phyloP scores from a whole-genome alignment of 2,888 invertebrate genomes.

The Drosophila bunnanda region DNA sequence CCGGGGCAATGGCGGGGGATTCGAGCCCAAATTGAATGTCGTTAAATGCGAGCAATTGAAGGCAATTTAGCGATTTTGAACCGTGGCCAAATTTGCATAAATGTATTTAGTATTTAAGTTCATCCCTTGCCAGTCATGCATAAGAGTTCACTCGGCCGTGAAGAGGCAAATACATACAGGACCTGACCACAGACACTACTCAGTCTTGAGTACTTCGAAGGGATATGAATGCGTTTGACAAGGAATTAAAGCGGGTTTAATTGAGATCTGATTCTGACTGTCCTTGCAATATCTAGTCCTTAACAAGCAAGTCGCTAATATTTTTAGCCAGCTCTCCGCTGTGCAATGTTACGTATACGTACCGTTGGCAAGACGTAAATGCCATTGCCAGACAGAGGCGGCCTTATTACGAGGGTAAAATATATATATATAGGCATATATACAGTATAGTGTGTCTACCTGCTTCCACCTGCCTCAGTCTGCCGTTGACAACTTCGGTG shows the following conservation, averaged over 20 bases:
- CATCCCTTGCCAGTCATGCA: constrained; percentile 60
- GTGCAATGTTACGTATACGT: constrained; percentile 46
- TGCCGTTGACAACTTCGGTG: constrained; percentile 61
- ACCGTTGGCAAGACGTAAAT: constrained; percentile 17
- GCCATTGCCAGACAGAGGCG: constrained; percentile 22
- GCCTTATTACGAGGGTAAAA: constrained; percentile 20
- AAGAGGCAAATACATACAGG: neutral
- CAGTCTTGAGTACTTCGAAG: neutral
- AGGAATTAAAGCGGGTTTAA: neutral
- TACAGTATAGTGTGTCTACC: constrained; percentile 43
- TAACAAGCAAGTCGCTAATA: constrained; percentile 6
- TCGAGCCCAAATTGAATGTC: constrained; percentile 24
- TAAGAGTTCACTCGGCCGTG: constrained; percentile 24
- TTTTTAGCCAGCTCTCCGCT: constrained; percentile 31
- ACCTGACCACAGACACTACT: constrained; percentile 7
- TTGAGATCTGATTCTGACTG: neutral
- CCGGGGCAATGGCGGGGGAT: neutral
- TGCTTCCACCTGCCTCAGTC: constrained; percentile 36
- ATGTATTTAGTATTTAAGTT: constrained; percentile 80
- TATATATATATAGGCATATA: constrained; percentile 44
- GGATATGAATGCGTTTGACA: constrained; percentile 7
- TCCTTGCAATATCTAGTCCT: neutral
- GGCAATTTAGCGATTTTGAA: constrained; percentile 69
- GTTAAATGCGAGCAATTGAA: constrained; percentile 73
- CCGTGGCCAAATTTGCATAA: constrained; percentile 67